A percentile compares a stretch with the other conserved stretches of the same genome.
Evolutionary conservation across 2,113 vertebrate genomes (phyloP).

Genomic region (Collichthys lucidus): DNA sequence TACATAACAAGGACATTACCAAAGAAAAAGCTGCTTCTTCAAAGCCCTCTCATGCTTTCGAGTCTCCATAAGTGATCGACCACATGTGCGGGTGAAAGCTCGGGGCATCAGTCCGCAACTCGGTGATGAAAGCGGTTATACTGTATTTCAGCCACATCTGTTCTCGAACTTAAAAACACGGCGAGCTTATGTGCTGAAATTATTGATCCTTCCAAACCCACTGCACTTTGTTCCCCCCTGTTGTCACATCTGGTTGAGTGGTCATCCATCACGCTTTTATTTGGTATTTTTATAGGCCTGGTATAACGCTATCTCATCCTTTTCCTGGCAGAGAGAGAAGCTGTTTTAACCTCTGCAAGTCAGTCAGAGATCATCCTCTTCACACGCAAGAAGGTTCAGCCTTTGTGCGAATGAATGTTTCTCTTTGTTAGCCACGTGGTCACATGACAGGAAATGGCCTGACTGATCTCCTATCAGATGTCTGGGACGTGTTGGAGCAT

Average conservation of each 20-base stretch:
- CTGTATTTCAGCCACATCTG: slow-evolving; percentile 41
- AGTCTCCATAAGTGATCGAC: background rate
- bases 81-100: background rate
- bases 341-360: slow-evolving; percentile 39
- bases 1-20: background rate
- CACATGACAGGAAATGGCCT: slow-evolving; percentile 60
- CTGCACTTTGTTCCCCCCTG: slow-evolving; percentile 18
- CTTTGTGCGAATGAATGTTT: slow-evolving; percentile 34
- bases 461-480: slow-evolving; percentile 59
- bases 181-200: slow-evolving; percentile 35
- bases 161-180: slow-evolving; percentile 27
- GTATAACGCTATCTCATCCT: slow-evolving; percentile 15
- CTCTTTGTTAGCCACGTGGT: slow-evolving; percentile 23
- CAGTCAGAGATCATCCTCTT: slow-evolving; percentile 48
- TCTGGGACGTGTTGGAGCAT: slow-evolving; percentile 49
- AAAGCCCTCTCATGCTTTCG: background rate
- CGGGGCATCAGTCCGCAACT: background rate
- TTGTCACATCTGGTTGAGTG: slow-evolving; percentile 47
- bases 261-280: slow-evolving; percentile 50
- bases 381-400: slow-evolving; percentile 13
- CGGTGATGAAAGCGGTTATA: background rate
- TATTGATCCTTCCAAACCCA: slow-evolving; percentile 54
- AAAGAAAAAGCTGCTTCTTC: background rate
- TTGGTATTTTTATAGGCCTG: slow-evolving; percentile 35
- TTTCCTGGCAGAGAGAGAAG: slow-evolving; percentile 2